phyloP scores from a whole-genome alignment of 1,140 invertebrate species.

The Cephus cinctus region DNA sequence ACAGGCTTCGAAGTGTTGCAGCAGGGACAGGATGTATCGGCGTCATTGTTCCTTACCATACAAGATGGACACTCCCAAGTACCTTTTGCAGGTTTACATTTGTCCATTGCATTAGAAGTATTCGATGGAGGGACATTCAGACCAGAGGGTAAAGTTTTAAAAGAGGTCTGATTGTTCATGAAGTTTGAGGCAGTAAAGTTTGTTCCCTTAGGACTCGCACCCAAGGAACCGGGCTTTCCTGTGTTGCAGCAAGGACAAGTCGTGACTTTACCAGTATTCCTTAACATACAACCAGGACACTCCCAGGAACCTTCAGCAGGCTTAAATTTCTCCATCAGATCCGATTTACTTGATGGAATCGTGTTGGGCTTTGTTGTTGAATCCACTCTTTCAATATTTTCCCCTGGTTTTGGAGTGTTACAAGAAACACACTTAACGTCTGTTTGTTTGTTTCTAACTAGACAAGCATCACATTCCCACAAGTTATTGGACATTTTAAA shows the following conservation, averaged over 20 bases:
- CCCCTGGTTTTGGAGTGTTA: constrained; percentile 55
- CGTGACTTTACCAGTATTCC: constrained; percentile 57
- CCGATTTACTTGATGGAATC: constrained; percentile 8
- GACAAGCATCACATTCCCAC: constrained; percentile 69
- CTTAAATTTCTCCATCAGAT: constrained; percentile 52
- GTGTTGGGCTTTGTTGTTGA: constrained; percentile 1
- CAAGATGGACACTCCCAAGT: constrained; percentile 62
- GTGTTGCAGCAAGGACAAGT: constrained; percentile 69
- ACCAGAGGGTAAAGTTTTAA: neutral
- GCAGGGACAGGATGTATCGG: constrained; percentile 17
- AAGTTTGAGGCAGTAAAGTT: constrained; percentile 18
- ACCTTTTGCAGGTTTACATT: constrained; percentile 32
- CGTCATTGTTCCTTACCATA: constrained; percentile 57
- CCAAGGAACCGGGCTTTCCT: constrained; percentile 54
- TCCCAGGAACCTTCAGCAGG: constrained; percentile 59
- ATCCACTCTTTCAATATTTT: constrained; percentile 12
- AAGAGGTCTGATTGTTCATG: constrained; percentile 14
- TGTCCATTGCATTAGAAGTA: constrained; percentile 21
- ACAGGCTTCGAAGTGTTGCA: constrained; percentile 12
- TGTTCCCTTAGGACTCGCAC: constrained; percentile 1
- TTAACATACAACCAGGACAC: constrained; percentile 66
- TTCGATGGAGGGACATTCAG: neutral
- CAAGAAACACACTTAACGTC: constrained; percentile 66
- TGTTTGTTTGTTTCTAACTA: constrained; percentile 63
- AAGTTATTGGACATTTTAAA: constrained; percentile 58